Percentiles rank a stretch among this genome's conserved stretches.
Evolutionary conservation across 2,113 vertebrate species (phyloP).

Genomic region (Elephantulus edwardii): DNA sequence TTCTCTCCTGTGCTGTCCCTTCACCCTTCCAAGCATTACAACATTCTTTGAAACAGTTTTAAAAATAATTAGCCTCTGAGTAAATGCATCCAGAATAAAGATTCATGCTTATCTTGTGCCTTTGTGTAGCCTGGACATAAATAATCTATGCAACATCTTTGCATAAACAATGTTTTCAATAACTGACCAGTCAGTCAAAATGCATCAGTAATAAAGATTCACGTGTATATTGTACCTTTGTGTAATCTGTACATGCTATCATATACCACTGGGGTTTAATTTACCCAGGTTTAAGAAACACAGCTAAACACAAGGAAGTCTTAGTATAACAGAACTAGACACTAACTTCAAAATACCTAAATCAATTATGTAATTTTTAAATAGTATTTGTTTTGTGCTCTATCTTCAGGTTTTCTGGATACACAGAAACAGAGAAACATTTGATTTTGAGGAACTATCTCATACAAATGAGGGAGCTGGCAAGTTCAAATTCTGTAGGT

Average conservation of each 20-base stretch:
- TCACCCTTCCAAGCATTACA: too few relatives aligned
- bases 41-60: too few relatives aligned
- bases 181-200: background rate
- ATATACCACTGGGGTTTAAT: background rate
- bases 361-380: background rate
- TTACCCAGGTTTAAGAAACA: background rate
- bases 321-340: background rate
- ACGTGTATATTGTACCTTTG: background rate
- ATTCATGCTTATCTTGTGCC: too few relatives aligned
- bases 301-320: background rate
- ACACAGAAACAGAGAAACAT: background rate
- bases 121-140: background rate
- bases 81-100: too few relatives aligned
- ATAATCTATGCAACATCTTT: background rate
- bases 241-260: background rate
- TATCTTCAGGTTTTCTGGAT: background rate
- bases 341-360: background rate
- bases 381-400: background rate
- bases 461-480: background rate
- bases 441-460: background rate
- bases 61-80: too few relatives aligned
- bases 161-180: constrained; percentile 27
- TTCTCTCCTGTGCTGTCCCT: too few relatives aligned
- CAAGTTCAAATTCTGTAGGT: too few relatives aligned
- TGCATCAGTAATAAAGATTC: background rate